A percentile compares a stretch with the other conserved stretches of the same genome.
These are phyloP conservation scores for Alethe castanea DNA, from an alignment of 2,113 vertebrate genomes.

Conservation along the genomic window DNA sequence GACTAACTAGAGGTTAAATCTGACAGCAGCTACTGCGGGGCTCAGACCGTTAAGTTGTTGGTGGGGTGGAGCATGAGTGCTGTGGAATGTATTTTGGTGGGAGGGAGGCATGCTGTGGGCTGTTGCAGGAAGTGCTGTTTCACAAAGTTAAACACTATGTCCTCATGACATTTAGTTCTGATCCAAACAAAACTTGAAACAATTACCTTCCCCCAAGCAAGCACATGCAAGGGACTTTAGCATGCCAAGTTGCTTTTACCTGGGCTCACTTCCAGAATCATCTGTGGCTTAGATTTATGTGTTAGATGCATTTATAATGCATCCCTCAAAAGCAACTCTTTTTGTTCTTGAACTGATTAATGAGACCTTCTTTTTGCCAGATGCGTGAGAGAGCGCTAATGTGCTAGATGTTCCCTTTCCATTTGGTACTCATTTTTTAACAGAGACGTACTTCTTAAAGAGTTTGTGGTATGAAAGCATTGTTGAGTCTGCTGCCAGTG, in stretches of 20 bases:
- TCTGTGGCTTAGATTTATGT: neutral
- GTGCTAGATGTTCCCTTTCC: neutral
- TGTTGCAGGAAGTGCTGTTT: neutral
- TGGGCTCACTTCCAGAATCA: neutral
- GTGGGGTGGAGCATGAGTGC: rapidly evolving
- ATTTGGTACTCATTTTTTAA: neutral
- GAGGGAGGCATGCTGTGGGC: rapidly evolving
- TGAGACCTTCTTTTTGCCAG: neutral
- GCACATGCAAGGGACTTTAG: neutral
- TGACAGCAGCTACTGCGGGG: neutral
- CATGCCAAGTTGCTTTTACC: neutral
- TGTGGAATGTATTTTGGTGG: neutral
- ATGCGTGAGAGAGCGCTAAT: neutral
- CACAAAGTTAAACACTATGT: rapidly evolving
- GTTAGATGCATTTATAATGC: neutral
- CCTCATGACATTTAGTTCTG: rapidly evolving
- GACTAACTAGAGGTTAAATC: neutral
- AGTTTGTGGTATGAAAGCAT: neutral
- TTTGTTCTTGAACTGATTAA: neutral
- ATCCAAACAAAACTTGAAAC: neutral
- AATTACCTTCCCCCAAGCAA: neutral
- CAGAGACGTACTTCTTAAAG: neutral
- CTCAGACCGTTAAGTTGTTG: neutral
- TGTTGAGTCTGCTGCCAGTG: neutral
- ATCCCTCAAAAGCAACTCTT: neutral